Conservation (phyloP, 1,140 invertebrate species). For the Calephelis virginiensis region DNA sequence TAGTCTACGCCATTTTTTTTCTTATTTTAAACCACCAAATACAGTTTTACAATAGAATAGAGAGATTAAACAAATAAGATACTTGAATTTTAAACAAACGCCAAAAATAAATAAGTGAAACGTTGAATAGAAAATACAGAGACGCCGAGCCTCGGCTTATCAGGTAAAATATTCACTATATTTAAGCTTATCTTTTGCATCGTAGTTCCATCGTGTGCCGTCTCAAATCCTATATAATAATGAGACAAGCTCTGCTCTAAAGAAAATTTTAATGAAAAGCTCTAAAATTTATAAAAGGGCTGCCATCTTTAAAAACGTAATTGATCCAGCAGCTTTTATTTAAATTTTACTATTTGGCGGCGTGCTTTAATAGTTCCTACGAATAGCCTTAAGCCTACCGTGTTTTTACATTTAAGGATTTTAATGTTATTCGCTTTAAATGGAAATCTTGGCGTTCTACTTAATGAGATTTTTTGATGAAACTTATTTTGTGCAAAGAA, state of each 20-base stretch:
- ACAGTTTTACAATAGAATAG: no score
- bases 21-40: no score
- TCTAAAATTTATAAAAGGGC: conserved; percentile 56
- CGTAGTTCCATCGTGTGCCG: conserved; percentile 48
- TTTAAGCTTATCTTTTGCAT: conserved; percentile 30
- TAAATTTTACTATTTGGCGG: conserved; percentile 40
- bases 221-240: conserved; percentile 64
- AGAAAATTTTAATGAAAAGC: conserved; percentile 65
- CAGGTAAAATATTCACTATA: conserved; percentile 11
- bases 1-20: no score
- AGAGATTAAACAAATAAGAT: neutral
- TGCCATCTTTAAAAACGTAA: conserved; percentile 61
- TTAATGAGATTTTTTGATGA: conserved; percentile 17
- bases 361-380: conserved; percentile 33
- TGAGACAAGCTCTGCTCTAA: conserved; percentile 59
- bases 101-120: neutral
- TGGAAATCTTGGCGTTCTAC: conserved; percentile 12
- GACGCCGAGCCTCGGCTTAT: neutral
- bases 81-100: neutral
- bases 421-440: conserved; percentile 14
- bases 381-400: conserved; percentile 34
- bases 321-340: conserved; percentile 50
- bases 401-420: conserved; percentile 30
- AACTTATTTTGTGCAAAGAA: conserved; percentile 11
- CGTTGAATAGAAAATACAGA: neutral